These are phyloP conservation scores for Drosophila lacteicornis DNA, from an alignment of 1,140 invertebrate genomes.

Conservation along the genomic window DNA sequence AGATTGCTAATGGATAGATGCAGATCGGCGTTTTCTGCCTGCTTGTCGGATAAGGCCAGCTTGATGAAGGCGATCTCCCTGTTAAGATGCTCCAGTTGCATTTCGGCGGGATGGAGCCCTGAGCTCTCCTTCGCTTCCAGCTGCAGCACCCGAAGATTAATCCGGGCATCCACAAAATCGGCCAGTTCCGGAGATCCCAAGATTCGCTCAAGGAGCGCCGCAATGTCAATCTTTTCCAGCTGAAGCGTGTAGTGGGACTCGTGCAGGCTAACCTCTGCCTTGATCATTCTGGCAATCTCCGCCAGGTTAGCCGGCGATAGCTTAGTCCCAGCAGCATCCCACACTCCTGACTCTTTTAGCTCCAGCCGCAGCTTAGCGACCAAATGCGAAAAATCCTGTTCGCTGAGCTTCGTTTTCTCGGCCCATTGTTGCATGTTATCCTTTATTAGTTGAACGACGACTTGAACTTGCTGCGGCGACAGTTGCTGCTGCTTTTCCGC, in stretches of 20 bases:
- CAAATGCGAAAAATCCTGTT: conserved; percentile 53
- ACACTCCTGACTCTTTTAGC: conserved; percentile 45
- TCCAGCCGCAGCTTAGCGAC: conserved; percentile 47
- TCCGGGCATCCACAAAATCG: conserved; percentile 61
- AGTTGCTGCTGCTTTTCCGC: conserved; percentile 35
- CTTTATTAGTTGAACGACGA: conserved; percentile 65
- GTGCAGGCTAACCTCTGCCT: conserved; percentile 59
- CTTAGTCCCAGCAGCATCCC: conserved; percentile 28
- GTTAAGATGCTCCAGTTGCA: conserved; percentile 82
- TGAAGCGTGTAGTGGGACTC: conserved; percentile 76
- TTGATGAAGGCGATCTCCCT: conserved; percentile 85
- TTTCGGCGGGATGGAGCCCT: conserved; percentile 48
- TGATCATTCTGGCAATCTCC: conserved; percentile 79
- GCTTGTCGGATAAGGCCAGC: conserved; percentile 77
- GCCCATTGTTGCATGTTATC: conserved; percentile 59
- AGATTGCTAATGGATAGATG: conserved; percentile 72
- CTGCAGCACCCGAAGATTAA: conserved; percentile 35
- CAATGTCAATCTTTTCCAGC: conserved; percentile 74
- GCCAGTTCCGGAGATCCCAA: conserved; percentile 53
- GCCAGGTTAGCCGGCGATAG: conserved; percentile 81
- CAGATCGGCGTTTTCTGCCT: conserved; percentile 76
- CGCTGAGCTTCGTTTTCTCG: conserved; percentile 39
- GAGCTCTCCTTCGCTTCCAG: conserved; percentile 39
- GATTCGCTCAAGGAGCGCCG: conserved; percentile 59
- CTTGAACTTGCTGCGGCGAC: conserved; percentile 56